Base-by-base conservation (phyloP, 2,113 vertebrate species). In the Crotophaga sulcirostris region DNA sequence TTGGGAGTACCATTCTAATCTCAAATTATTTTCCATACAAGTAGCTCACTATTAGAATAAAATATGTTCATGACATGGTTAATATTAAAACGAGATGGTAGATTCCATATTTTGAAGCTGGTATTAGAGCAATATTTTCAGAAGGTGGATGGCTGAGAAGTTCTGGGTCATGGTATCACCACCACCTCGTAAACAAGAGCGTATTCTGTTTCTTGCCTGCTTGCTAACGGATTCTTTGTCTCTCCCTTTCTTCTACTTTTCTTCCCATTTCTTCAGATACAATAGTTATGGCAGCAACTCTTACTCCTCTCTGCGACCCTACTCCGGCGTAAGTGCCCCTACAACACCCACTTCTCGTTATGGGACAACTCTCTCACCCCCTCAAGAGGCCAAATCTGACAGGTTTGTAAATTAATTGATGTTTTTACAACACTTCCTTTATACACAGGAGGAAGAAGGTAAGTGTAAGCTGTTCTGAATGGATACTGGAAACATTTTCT, bases 301-400 rank as follows among this genome's bases (percentile, higher is more conserved):
- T 11, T 98, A 98, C 72, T 97, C 98, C 36, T 91, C 96, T 72
- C 97, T 98, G 2, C 97, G 98, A 90, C 97, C 98, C 81, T 97
- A 98, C 10, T 3, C 96, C 84, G 97, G 97, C 81, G 82, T 97
- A 19, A 97, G 96, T 87, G 94, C 96, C 82, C 93, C 98, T 58
- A 75, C 95, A 25, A 97, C 98, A 13, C 95, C 98, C 31, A 85
- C 93, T 15, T 96, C 98, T 96, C 97, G 91, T 83, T 97, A 98
- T 49, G 93, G 92, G 18, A 94, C 90, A 28, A 93, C 98, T 60
- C 84, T 97, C 16, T 95, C 98, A 14, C 94, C 97, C 0, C 85
- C 98, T 33, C 96, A 98, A 24, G 99, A 99, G 55, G 81, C 97
- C 95, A 98, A 98, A 94, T 49, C 96, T 28, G 99, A 99, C 93